A percentile compares a stretch with the other conserved stretches of the same genome.
phyloP scores from a whole-genome alignment of 2,113 vertebrate genomes.

The Colius striatus region DNA sequence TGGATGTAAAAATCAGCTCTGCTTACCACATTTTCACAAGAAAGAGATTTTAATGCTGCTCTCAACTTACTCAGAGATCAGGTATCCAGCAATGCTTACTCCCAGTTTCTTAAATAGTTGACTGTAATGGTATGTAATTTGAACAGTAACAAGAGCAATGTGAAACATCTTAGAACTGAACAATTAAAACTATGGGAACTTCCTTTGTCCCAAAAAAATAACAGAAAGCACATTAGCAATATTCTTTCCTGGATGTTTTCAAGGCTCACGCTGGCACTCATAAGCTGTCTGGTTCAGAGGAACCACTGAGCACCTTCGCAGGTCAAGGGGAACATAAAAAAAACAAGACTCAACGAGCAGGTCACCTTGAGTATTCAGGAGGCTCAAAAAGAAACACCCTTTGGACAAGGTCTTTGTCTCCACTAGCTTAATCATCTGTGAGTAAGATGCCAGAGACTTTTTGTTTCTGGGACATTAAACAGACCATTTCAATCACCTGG shows the following conservation, averaged over 20 bases:
- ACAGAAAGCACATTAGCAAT: background rate
- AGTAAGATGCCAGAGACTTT: background rate
- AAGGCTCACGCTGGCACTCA: background rate
- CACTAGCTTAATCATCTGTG: background rate
- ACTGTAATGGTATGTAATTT: slow-evolving; percentile 5
- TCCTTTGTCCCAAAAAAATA: background rate
- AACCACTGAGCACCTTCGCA: background rate
- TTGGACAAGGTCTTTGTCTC: background rate
- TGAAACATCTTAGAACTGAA: background rate
- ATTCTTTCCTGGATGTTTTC: background rate
- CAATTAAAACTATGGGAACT: background rate
- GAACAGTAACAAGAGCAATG: slow-evolving; percentile 12
- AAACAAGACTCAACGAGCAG: background rate
- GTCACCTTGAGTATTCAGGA: slow-evolving; percentile 25
- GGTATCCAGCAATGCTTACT: slow-evolving; percentile 36
- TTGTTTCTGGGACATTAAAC: background rate
- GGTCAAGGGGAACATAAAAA: background rate
- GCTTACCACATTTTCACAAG: background rate
- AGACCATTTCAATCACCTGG: background rate
- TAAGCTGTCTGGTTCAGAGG: background rate
- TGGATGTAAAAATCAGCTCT: background rate
- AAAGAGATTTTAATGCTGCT: background rate
- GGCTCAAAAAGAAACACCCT: background rate
- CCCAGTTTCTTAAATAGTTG: slow-evolving; percentile 8
- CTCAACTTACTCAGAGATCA: slow-evolving; percentile 14